Conservation (phyloP, 2,888 invertebrate genomes). For the Mechanitis mazaeus region DNA sequence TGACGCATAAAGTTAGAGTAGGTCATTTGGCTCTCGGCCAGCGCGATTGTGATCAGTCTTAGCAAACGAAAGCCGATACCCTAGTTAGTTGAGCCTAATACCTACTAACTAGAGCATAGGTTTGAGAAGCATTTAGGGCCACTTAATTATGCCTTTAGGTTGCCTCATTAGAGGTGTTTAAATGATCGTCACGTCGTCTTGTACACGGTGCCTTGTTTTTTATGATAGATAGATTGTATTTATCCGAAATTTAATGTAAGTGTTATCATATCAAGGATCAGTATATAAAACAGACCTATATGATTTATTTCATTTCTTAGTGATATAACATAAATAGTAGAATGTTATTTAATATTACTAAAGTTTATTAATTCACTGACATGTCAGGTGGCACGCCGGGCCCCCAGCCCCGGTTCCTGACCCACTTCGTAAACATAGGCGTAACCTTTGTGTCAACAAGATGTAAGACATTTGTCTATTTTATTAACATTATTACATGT, state of each 20-base stretch:
- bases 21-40: conserved; percentile 29
- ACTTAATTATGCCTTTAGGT: conserved; percentile 17
- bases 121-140: conserved; percentile 10
- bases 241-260: not conserved
- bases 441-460: conserved; percentile 3
- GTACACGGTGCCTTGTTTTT: too few relatives aligned
- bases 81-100: conserved; percentile 12
- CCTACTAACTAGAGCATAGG: not conserved
- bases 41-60: conserved; percentile 24
- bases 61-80: conserved; percentile 21
- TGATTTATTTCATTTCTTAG: not conserved
- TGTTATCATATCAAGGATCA: not conserved
- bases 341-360: not conserved
- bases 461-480: conserved; percentile 3
- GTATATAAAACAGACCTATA: too few relatives aligned
- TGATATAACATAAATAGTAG: not conserved
- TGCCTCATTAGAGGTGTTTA: too few relatives aligned
- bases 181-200: too few relatives aligned
- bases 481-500: not conserved
- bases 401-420: not conserved
- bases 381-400: not conserved
- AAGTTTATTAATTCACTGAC: conserved; percentile 1
- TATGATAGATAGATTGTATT: too few relatives aligned
- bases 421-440: not conserved
- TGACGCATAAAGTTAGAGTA: conserved; percentile 22